Conservation (phyloP, 2,113 vertebrate species). For the Periophthalmodon schlosseri region DNA sequence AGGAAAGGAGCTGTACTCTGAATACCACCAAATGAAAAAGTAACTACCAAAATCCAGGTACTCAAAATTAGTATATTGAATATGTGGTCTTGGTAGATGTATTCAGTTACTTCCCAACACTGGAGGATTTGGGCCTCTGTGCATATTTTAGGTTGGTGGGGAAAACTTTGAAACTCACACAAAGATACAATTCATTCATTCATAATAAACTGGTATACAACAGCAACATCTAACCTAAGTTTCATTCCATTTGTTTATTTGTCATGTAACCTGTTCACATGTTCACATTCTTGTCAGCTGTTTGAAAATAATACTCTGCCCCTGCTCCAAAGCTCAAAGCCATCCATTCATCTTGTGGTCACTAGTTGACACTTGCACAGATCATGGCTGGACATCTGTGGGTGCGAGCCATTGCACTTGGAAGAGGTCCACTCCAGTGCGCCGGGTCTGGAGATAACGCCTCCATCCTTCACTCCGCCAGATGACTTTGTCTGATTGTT, state of each 20-base stretch:
- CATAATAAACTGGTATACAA: not conserved
- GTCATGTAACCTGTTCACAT: not conserved
- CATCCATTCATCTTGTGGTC: conserved; percentile 1
- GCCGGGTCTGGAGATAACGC: conserved; percentile 43
- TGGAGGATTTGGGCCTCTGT: not conserved
- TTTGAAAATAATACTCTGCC: not conserved
- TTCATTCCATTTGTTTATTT: not conserved
- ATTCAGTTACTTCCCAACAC: too few species aligned
- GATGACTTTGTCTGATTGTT: conserved; percentile 70
- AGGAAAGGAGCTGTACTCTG: too few species aligned
- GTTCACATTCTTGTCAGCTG: not conserved
- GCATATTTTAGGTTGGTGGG: not conserved
- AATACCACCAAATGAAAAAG: too few species aligned
- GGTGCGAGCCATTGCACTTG: conserved; percentile 45
- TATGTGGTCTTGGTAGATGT: too few species aligned
- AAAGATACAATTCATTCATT: not conserved
- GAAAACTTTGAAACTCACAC: not conserved
- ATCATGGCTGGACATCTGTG: conserved; percentile 24
- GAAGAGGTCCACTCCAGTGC: conserved; percentile 29
- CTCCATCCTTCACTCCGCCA: conserved; percentile 59
- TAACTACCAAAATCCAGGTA: too few species aligned
- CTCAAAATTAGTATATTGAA: too few species aligned
- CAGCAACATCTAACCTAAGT: not conserved
- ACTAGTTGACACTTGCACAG: conserved; percentile 7
- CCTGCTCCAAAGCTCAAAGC: conserved; percentile 7